phyloP scores from a whole-genome alignment of 1,140 invertebrate species.

The Helicoverpa zea region DNA sequence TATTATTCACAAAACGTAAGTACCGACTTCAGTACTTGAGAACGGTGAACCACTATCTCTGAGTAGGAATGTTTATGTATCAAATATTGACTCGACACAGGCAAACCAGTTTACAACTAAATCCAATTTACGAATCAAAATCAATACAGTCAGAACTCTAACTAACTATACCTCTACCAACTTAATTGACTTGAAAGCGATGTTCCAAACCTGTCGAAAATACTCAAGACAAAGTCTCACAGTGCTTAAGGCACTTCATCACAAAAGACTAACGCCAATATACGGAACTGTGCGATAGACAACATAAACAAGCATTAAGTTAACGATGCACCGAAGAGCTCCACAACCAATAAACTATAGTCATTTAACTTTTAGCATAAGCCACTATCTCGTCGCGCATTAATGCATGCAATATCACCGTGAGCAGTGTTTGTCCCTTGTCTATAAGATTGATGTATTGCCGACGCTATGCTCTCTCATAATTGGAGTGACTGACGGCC shows the following conservation, averaged over 20 bases:
- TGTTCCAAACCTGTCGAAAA: background rate
- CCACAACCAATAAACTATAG: conserved; percentile 37
- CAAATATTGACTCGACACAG: too few species aligned
- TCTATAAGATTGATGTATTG: conserved; percentile 64
- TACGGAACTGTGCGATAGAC: conserved; percentile 8
- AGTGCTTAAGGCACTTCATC: background rate
- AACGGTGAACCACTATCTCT: too few species aligned
- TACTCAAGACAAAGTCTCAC: background rate
- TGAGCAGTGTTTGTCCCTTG: conserved; percentile 59
- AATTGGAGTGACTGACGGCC: conserved; percentile 62
- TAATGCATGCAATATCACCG: conserved; percentile 51
- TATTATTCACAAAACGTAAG: too few species aligned
- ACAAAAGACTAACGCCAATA: conserved; percentile 26
- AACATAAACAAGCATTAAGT: conserved; percentile 38
- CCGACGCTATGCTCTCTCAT: conserved; percentile 43
- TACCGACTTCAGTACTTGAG: too few species aligned
- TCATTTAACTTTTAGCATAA: conserved; percentile 43
- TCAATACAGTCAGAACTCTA: too few species aligned
- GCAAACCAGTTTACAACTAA: too few species aligned
- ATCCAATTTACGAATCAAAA: too few species aligned
- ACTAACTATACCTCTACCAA: too few species aligned
- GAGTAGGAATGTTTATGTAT: too few species aligned
- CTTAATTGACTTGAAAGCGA: background rate
- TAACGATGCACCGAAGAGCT: conserved; percentile 32
- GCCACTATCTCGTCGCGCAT: conserved; percentile 33